Conservation (phyloP, 35 echinoderm and acorn worm genomes). For the Apostichopus parvimensis region DNA sequence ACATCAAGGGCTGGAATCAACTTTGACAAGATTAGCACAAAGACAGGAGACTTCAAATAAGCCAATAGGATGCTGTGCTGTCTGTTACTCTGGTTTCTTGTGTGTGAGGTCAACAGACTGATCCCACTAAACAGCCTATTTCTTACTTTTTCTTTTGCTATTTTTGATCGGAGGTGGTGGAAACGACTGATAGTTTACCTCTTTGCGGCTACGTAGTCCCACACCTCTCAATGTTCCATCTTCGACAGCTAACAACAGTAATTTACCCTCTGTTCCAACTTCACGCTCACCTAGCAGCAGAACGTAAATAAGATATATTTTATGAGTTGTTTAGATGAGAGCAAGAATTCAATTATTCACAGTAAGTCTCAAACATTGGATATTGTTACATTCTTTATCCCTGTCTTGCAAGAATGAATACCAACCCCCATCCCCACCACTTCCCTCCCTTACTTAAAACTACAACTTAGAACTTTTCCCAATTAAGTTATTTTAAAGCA, state of each 20-base stretch:
- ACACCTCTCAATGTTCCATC: conserved; percentile 70
- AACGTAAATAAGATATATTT: neutral
- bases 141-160: too few relatives aligned
- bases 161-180: too few relatives aligned
- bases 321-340: neutral
- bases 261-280: conserved; percentile 82
- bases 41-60: too few relatives aligned
- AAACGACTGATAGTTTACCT: conserved; percentile 48
- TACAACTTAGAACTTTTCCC: too few relatives aligned
- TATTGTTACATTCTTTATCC: neutral
- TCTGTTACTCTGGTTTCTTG: too few relatives aligned
- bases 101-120: too few relatives aligned
- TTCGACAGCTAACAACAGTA: conserved; percentile 85
- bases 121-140: too few relatives aligned
- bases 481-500: too few relatives aligned
- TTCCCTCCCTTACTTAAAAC: too few relatives aligned
- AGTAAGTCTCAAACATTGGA: neutral
- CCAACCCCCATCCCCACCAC: neutral
- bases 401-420: neutral
- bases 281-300: conserved; percentile 75
- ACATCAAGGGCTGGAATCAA: too few relatives aligned
- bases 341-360: neutral
- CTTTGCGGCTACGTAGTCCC: conserved; percentile 78
- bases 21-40: too few relatives aligned
- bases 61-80: too few relatives aligned